Base-by-base conservation (phyloP, 2,888 invertebrate genomes). In the Trichogramma evanescens region DNA sequence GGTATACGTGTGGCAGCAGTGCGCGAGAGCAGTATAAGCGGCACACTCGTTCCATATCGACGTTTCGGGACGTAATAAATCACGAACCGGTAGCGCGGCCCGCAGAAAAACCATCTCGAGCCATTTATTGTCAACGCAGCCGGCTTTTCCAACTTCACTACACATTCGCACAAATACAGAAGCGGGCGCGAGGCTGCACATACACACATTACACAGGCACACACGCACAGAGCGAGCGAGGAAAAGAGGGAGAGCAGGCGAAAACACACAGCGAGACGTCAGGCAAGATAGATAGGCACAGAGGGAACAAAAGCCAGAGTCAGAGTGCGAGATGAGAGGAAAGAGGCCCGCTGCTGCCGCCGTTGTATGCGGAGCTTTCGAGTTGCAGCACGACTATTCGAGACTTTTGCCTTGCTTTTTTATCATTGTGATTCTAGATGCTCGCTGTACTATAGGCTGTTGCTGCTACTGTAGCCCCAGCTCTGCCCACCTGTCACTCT, bases 61-160 rank as follows among this genome's bases (percentile, higher is more conserved):
- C 66, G 63, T 65, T 65, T 66, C 57, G 62, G 40, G 44, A 38
- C 54, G 62, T 58, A 59, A 67, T 66, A 67, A 67, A 67, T 67
- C 67, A 66, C 63, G 43, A 41, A 46, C 26, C 46, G 55, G 59
- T 58, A 61, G 46, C n/a, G 13, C 39, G 41, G 42, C 41, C 50
- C 45, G 50, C 58, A 59, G 58, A 63, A 63, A 58, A 58, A 6
- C n/a, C 63, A 63, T 61, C 61, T 61, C 58, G 52, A 58, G 61
- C 54, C 63, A 61, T 63, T 63, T 63, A 63, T 63, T 61, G 63
- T 61, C 61, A 61, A 58, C 63, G 58, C 58, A 39, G 40, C 38
- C 26, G 44, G 46, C 46, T 10, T 48, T 26, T 48, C 54, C 50
- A 55, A 52, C 61, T 55, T 50, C 44, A 39, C 60, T 52, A 53